Evolutionary conservation across 2,797 vertebrate genomes (phyloP), one percentile per base, ranked within the genome.

Genomic region (Dicrostonyx torquatus): DNA sequence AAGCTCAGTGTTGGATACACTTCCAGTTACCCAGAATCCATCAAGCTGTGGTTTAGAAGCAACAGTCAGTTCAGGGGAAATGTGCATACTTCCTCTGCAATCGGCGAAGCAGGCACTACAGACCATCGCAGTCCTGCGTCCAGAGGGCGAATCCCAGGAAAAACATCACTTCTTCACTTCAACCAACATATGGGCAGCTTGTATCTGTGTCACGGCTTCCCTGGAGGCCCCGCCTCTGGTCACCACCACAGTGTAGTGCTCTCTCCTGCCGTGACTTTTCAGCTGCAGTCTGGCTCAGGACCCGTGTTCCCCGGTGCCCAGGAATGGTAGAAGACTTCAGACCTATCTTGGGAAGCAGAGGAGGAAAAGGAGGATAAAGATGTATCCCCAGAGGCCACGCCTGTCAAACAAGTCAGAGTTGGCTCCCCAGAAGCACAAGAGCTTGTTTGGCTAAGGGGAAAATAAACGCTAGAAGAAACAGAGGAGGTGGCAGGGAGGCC

Each of bases 391-490:
- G 96, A 97, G 1, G 93, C 97, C 70, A 82, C 89, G 18, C 98
- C 97, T 0, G 29, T 92, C 64, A 98, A 97, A 91, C 66, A 89
- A 62, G 66, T 50, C 60, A 98, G 96, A 83, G 4, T 89, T 48
- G 1, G 22, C 66, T 0, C 26, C 60, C 22, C 96, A 53, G 53
- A 98, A 96, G 37, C 97, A 66, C 34, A n/a, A 15, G 0, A 40
- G 24, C 0, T 0, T n/a, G n/a, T n/a, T n/a, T 87, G 0, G 70
- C 97, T 64, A 98, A 98, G 98, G 9, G 24, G 9, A 1, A 98
- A 97, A 89, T 97, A 97, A 86, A 98, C 87, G 62, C 40, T 97
- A 96, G 97, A 97, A 3, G 98, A 98, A 93, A 97, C 97, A 68
- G 97, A 97, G 0, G 68, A 70, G 11, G 97, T 66, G 15, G 18